These are phyloP conservation scores for Marronus borbonicus DNA, from an alignment of 2,888 invertebrate genomes.

Conservation along the genomic window DNA sequence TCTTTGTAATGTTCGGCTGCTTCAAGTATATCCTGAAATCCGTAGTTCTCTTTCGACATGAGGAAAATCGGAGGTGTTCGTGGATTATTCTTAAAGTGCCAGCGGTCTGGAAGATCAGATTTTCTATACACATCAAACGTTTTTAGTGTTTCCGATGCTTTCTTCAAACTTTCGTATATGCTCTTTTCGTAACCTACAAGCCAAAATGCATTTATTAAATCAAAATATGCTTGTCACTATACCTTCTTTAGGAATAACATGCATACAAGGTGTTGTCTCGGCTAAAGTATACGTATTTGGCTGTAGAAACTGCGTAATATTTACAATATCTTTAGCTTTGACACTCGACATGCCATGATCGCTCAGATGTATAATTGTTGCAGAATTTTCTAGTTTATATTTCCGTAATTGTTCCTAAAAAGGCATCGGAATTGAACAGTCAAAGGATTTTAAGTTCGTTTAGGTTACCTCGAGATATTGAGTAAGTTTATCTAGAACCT, in stretches of 20 bases:
- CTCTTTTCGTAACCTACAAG: constrained; percentile 69
- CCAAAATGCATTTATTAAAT: background rate
- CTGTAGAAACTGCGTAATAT: constrained; percentile 72
- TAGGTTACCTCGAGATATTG: constrained; percentile 72
- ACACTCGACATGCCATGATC: constrained; percentile 82
- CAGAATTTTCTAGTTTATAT: constrained; percentile 71
- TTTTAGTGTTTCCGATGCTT: constrained; percentile 66
- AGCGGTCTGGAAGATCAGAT: constrained; percentile 74
- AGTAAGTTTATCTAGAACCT: constrained; percentile 72
- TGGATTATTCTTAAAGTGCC: constrained; percentile 76
- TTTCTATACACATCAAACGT: constrained; percentile 76
- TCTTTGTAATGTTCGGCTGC: constrained; percentile 68
- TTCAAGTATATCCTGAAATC: constrained; percentile 73
- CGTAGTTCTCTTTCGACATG: constrained; percentile 77
- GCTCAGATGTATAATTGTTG: constrained; percentile 80
- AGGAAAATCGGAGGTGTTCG: constrained; percentile 77
- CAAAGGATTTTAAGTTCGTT: background rate
- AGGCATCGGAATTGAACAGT: background rate
- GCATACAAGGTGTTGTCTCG: constrained; percentile 74
- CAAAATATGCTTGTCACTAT: constrained; percentile 49
- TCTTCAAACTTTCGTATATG: constrained; percentile 71
- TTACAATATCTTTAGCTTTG: constrained; percentile 72
- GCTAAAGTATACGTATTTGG: constrained; percentile 71
- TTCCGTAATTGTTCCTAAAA: constrained; percentile 70
- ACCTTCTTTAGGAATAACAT: constrained; percentile 76